A percentile compares a stretch with the other conserved stretches of the same genome.
Conservation (phyloP, 2,113 vertebrate species). For the Nyctibius bracteatus region DNA sequence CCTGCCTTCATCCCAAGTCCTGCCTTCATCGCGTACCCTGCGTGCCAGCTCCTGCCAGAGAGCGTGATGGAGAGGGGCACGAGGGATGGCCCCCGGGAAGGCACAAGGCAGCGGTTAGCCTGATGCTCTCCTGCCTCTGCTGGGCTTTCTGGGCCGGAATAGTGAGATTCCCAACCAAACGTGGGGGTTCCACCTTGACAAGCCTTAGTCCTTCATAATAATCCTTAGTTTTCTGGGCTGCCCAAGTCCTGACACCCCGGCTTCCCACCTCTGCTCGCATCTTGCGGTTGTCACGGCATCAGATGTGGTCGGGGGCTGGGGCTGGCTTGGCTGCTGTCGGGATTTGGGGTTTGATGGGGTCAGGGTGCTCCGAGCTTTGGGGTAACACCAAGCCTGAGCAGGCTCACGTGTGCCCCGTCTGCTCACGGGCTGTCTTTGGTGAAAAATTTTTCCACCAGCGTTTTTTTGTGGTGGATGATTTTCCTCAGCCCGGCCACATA, state of each 20-base stretch:
- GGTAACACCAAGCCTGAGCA: neutral
- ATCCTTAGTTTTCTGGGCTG: neutral
- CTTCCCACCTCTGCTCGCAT: neutral
- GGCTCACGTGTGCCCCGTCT: neutral
- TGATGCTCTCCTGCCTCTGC: neutral
- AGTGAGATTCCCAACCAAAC: neutral
- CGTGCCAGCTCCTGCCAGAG: neutral
- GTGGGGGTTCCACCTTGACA: neutral
- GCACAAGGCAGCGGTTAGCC: neutral
- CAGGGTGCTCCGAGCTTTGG: neutral
- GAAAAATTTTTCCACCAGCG: neutral
- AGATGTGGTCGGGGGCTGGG: rapidly evolving
- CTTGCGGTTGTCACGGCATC: neutral
- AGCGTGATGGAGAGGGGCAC: neutral
- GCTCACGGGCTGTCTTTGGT: neutral
- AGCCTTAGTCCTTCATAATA: neutral
- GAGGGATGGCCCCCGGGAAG: neutral
- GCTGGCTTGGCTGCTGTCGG: neutral
- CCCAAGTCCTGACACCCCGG: neutral
- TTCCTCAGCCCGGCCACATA: rapidly evolving
- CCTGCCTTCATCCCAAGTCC: too few species aligned
- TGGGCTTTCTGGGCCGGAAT: neutral
- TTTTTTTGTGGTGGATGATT: neutral
- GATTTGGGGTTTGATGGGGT: neutral
- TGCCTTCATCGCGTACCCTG: too few species aligned